A percentile compares a stretch with the other conserved stretches of the same genome.
phyloP scores from a whole-genome alignment of 2,113 vertebrate genomes.

The Dermatemys mawii region DNA sequence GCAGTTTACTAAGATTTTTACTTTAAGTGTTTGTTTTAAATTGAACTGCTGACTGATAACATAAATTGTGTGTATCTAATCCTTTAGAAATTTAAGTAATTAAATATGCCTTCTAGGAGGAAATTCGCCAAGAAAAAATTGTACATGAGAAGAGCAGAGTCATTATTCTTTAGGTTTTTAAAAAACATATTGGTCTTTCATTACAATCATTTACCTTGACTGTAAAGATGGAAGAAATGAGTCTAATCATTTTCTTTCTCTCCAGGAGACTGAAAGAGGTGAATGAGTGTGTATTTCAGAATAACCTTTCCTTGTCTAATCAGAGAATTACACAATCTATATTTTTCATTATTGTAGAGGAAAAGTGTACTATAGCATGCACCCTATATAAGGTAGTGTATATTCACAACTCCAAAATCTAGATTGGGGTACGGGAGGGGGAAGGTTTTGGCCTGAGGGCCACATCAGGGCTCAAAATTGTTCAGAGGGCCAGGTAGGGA shows the following conservation, averaged over 20 bases:
- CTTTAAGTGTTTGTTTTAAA: slow-evolving; percentile 13
- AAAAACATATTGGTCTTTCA: slow-evolving; percentile 28
- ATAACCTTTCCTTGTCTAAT: slow-evolving; percentile 2
- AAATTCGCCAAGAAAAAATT: slow-evolving; percentile 45
- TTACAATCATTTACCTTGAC: slow-evolving; percentile 56
- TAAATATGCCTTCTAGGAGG: slow-evolving; percentile 40
- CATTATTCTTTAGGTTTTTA: slow-evolving; percentile 49
- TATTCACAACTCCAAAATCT: neutral
- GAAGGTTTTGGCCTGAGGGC: too few relatives aligned
- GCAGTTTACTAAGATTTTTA: slow-evolving; percentile 19
- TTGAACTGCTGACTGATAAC: neutral
- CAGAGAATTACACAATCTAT: neutral
- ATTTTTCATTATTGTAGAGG: neutral
- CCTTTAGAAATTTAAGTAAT: slow-evolving; percentile 44
- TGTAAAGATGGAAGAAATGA: slow-evolving; percentile 48
- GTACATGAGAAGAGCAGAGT: neutral
- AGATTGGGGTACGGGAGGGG: too few relatives aligned
- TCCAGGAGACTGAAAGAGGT: slow-evolving; percentile 10
- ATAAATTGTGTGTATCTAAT: slow-evolving; percentile 8
- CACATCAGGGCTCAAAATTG: too few relatives aligned
- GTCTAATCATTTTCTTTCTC: slow-evolving; percentile 49
- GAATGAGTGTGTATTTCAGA: neutral
- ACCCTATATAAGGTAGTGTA: neutral
- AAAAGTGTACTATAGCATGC: rapidly evolving
- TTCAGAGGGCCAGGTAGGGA: too few relatives aligned